A percentile compares a stretch with the other conserved stretches of the same genome.
phyloP scores from a whole-genome alignment of 1,140 invertebrate genomes.

The Cotesia vestalis region DNA sequence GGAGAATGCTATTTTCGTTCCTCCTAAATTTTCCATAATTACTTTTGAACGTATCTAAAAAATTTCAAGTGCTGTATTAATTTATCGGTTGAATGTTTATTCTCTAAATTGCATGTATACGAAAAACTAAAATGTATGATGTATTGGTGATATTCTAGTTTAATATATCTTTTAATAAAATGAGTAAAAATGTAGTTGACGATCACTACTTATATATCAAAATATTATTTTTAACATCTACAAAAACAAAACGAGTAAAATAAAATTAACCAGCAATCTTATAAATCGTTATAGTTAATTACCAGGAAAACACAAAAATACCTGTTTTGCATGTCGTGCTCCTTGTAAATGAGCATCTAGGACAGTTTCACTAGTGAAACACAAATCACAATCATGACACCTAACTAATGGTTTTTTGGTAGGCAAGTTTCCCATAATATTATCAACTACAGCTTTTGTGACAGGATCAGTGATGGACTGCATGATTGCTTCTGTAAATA shows the following conservation, averaged over 20 bases:
- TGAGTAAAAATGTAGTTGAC: too few species aligned
- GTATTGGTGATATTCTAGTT: too few species aligned
- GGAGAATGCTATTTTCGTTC: slow-evolving; percentile 60
- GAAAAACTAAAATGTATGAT: too few species aligned
- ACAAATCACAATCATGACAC: slow-evolving; percentile 65
- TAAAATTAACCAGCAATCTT: too few species aligned
- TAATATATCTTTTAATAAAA: too few species aligned
- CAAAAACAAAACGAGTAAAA: too few species aligned
- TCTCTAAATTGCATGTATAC: too few species aligned
- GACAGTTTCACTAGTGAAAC: slow-evolving; percentile 65
- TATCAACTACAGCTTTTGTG: slow-evolving; percentile 67
- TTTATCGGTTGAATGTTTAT: too few species aligned
- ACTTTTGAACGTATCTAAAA: slow-evolving; percentile 59
- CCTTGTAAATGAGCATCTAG: slow-evolving; percentile 67
- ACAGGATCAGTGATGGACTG: slow-evolving; percentile 58
- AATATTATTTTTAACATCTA: too few species aligned
- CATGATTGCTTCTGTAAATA: too few species aligned
- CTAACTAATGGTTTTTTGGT: slow-evolving; percentile 63
- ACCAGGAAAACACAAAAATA: slow-evolving; percentile 38
- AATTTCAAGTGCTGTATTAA: background rate
- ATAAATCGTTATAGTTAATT: background rate
- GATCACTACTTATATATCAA: too few species aligned
- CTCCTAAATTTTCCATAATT: slow-evolving; percentile 62
- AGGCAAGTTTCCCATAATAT: slow-evolving; percentile 66
- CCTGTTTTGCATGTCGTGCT: slow-evolving; percentile 67